A percentile compares a stretch with the other conserved stretches of the same genome.
These are phyloP conservation scores for Galeopterus variegatus DNA, from an alignment of 2,113 vertebrate genomes.

Conservation along the genomic window DNA sequence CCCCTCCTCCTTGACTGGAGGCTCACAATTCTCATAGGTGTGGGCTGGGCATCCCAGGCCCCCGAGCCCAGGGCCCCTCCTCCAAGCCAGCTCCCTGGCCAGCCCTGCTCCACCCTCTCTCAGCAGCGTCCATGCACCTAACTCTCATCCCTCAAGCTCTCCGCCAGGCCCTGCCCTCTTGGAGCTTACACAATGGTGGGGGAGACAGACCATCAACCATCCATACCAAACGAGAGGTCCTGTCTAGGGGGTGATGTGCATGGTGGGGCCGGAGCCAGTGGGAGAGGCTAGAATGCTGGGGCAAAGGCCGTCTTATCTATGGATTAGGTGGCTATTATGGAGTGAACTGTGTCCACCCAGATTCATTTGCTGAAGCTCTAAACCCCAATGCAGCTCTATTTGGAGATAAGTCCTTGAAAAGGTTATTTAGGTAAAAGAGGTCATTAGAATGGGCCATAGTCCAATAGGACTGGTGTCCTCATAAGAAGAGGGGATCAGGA, in stretches of 20 bases:
- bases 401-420: background rate
- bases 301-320: no score
- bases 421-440: background rate
- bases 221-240: rapidly evolving
- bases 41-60: background rate
- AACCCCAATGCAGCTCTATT: background rate
- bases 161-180: background rate
- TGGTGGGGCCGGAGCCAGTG: rapidly evolving
- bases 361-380: background rate
- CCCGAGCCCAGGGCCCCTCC: background rate
- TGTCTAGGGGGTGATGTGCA: rapidly evolving
- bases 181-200: background rate
- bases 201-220: background rate
- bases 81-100: rapidly evolving
- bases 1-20: background rate
- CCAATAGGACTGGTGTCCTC: background rate
- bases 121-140: rapidly evolving
- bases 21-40: background rate
- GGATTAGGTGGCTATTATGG: rapidly evolving
- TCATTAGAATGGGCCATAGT: background rate
- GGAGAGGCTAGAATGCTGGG: background rate
- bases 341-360: background rate
- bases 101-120: background rate
- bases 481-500: background rate
- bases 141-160: background rate